Evolutionary conservation across 2,888 invertebrate genomes (phyloP).

Genomic region (Physocephala rufipes): DNA sequence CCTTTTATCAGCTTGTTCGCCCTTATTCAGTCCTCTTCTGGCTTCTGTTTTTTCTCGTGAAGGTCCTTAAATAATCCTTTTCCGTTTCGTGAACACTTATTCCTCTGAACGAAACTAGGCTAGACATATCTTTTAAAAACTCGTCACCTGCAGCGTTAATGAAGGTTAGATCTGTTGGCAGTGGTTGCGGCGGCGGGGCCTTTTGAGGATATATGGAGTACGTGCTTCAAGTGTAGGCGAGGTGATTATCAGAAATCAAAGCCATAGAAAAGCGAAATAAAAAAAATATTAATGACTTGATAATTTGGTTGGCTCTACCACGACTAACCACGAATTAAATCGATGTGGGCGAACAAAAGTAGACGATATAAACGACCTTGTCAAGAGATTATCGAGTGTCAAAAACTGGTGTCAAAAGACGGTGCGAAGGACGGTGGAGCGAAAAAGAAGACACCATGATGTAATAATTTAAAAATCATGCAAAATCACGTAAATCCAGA

Average conservation of each 20-base stretch:
- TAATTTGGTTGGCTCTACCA: not conserved
- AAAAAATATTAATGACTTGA: not conserved
- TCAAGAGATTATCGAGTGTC: not conserved
- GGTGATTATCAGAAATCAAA: constrained; percentile 5
- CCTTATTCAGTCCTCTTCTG: no score
- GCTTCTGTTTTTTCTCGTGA: not conserved
- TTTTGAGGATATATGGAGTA: constrained; percentile 8
- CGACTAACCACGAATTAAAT: not conserved
- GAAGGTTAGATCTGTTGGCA: not conserved
- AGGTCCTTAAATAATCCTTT: constrained; percentile 10
- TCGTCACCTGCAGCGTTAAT: constrained; percentile 9
- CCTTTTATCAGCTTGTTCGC: no score
- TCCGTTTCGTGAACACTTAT: not conserved
- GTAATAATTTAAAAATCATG: constrained; percentile 2
- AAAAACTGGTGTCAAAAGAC: not conserved
- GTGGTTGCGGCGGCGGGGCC: not conserved
- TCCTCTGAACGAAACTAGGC: no score
- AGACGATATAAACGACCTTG: constrained; percentile 11
- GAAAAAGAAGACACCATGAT: not conserved
- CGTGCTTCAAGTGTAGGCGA: constrained; percentile 17
- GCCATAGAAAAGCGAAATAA: not conserved
- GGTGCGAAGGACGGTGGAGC: not conserved
- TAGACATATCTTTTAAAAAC: not conserved
- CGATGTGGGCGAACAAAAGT: not conserved
- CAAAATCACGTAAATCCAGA: constrained; percentile 4